These are phyloP conservation scores for Acanthurus lineatus DNA, from an alignment of 2,797 vertebrate genomes.

Conservation along the genomic window DNA sequence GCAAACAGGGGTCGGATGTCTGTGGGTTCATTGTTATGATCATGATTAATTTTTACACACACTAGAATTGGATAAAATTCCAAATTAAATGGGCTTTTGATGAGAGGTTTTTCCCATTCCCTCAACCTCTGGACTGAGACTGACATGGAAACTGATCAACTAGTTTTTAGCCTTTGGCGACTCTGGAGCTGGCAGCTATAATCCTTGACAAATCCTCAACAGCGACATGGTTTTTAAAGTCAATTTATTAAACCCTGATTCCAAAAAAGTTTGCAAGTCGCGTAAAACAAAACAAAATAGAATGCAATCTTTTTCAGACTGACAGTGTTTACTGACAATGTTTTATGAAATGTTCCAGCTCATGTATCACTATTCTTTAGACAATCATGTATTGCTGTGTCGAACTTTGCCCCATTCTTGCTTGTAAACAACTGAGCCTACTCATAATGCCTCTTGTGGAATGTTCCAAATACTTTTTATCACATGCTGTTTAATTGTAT, in stretches of 20 bases:
- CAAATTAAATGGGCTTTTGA: conserved; percentile 64
- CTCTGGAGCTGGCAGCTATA: not conserved
- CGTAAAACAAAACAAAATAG: no score
- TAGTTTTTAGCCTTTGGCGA: conserved; percentile 8
- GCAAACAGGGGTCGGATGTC: conserved; percentile 35
- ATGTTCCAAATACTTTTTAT: no score
- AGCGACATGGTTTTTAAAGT: not conserved
- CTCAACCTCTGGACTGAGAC: conserved; percentile 10
- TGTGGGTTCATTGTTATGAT: conserved; percentile 45
- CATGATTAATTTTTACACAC: conserved; percentile 67
- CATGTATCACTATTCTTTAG: no score
- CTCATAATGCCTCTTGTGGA: no score
- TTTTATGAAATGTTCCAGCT: no score
- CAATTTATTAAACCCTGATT: not conserved
- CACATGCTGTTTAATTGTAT: no score
- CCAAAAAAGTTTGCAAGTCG: no score
- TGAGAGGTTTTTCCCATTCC: conserved; percentile 50
- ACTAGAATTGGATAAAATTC: conserved; percentile 50
- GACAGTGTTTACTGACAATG: no score
- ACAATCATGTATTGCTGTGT: no score
- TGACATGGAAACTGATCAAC: conserved; percentile 25
- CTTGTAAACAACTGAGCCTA: no score
- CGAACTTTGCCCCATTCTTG: no score
- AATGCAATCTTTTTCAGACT: no score
- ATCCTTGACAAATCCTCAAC: conserved; percentile 9